Base-by-base conservation (phyloP, 2,113 vertebrate species). In the Gobiocypris rarus region DNA sequence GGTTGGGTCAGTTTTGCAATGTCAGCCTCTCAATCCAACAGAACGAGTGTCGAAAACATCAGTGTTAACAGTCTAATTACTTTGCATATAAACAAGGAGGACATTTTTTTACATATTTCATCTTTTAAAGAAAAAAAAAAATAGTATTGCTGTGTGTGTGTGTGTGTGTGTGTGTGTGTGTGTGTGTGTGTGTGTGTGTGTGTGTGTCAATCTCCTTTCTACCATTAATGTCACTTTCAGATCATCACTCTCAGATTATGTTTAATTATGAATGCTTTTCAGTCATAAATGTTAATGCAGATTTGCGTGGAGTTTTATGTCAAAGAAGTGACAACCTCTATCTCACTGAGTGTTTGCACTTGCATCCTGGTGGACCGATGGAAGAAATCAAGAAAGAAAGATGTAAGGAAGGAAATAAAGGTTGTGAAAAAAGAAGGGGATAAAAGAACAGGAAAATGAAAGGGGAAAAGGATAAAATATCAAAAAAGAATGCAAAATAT, bases 161-260 rank as follows among this genome's bases (percentile, higher is more conserved):
- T 93, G 88, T 82, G 10, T 41, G 63, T 26, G 89, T 93, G 87
- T 93, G 89, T 92, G 92, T 94, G 65, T 19, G 89, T 94, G 87
- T 93, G 89, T 14, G 48, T 14, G 48, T 15, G 48, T 78, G 63
- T 91, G 91, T 93, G 91, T 83, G 14, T 48, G 67, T 19, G 89
- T 93, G 87, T 93, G 89, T 92, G 92, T 94, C 93, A 93, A 92
- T 94, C 93, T 92, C 88, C 88, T 92, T 90, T 84, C 93, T 89
- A 89, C 94, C 94, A 95, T 95, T 94, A 95, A 94, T 95, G 94
- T 95, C 94, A 95, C 93, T 94, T 92, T 91, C 91, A 90, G 90
- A 93, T 95, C 93, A 93, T 95, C 94, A 94, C 93, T 91, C 93
- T 92, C 90, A 93, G 93, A 95, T 95, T 92, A 93, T 92, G 87